These are phyloP conservation scores for Plagodis dolabraria DNA, from an alignment of 2,888 invertebrate genomes.

Conservation along the genomic window DNA sequence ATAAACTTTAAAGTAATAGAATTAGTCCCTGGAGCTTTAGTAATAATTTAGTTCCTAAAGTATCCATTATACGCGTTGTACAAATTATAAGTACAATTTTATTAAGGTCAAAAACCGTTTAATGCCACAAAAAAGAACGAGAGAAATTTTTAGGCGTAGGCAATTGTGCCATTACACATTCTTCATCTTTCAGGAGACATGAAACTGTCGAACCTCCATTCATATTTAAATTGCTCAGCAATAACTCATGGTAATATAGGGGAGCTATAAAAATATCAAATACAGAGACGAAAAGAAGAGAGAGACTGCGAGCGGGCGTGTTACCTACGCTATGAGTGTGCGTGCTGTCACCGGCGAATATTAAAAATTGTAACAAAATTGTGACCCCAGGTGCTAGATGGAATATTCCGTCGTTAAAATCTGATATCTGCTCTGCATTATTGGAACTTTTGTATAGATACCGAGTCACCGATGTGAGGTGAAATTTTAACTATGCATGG, in stretches of 20 bases:
- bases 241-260: conserved; percentile 77
- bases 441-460: conserved; percentile 13
- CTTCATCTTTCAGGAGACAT: conserved; percentile 57
- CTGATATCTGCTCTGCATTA: conserved; percentile 34
- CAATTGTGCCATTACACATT: conserved; percentile 33
- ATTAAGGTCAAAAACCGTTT: conserved; percentile 16
- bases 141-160: conserved; percentile 16
- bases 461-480: no score
- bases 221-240: conserved; percentile 75
- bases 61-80: conserved; percentile 26
- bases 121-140: conserved; percentile 5
- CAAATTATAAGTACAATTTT: conserved; percentile 27
- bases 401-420: conserved; percentile 45
- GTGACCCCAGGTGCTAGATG: conserved; percentile 48
- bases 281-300: conserved; percentile 53
- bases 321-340: conserved; percentile 31
- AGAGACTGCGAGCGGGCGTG: conserved; percentile 27
- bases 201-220: conserved; percentile 72
- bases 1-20: conserved; percentile 54
- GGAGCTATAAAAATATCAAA: conserved; percentile 79
- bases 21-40: conserved; percentile 51
- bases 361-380: conserved; percentile 64
- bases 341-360: conserved; percentile 60
- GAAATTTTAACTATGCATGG: no score
- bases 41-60: conserved; percentile 31